Conservation (phyloP, 2,888 invertebrate species). For the Stenchaetothrips biformis region DNA sequence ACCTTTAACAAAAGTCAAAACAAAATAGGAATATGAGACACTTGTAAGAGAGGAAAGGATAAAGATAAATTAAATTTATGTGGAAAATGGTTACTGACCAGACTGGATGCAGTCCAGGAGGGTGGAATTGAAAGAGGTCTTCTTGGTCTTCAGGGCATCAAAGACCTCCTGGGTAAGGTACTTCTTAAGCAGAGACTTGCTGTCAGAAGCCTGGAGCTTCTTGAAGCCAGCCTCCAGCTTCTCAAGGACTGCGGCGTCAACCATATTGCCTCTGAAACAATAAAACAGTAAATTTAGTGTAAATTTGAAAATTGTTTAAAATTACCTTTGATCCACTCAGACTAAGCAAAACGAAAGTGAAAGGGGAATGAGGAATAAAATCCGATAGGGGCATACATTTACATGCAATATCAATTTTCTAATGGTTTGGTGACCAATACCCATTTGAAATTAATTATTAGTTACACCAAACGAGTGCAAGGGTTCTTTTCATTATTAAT, state of each 20-base stretch:
- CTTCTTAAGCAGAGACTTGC: constrained; percentile 95
- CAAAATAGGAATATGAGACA: background rate
- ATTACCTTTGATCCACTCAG: background rate
- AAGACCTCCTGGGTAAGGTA: constrained; percentile 87
- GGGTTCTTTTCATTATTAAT: too few relatives aligned
- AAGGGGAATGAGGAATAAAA: too few relatives aligned
- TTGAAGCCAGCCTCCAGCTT: constrained; percentile 87
- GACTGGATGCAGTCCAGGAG: constrained; percentile 93
- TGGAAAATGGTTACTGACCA: constrained; percentile 53
- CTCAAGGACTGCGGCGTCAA: constrained; percentile 84
- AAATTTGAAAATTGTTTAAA: background rate
- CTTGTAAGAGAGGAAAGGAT: background rate
- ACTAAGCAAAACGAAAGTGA: too few relatives aligned
- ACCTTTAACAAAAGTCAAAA: constrained; percentile 52
- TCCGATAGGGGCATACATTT: too few relatives aligned
- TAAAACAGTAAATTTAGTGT: background rate
- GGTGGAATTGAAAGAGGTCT: constrained; percentile 88
- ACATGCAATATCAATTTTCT: background rate
- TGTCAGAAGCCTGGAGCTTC: constrained; percentile 82
- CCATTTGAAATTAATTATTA: background rate
- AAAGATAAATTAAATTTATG: background rate
- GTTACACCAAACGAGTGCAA: background rate
- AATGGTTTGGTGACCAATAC: background rate
- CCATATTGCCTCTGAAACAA: constrained; percentile 55
- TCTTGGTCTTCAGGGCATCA: constrained; percentile 86